These are phyloP conservation scores for Leucozona laternaria DNA, from an alignment of 2,888 invertebrate genomes.

Conservation along the genomic window DNA sequence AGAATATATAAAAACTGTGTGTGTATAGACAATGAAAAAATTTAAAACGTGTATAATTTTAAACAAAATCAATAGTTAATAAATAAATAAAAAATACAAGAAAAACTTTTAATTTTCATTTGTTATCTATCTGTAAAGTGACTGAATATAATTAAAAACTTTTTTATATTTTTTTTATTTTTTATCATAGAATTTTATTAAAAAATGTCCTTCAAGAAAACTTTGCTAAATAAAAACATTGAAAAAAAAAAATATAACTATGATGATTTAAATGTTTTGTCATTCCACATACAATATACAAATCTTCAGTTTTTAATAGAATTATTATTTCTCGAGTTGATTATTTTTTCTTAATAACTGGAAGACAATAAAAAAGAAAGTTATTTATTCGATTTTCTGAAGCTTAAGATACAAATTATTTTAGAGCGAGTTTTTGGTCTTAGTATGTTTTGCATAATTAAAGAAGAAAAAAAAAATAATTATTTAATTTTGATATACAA, in stretches of 20 bases:
- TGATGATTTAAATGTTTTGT: not conserved
- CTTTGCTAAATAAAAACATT: no score
- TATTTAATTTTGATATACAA: no score
- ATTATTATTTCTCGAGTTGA: not conserved
- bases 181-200: not conserved
- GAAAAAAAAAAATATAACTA: not conserved
- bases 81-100: conserved; percentile 28
- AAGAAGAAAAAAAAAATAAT: no score
- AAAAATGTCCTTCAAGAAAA: not conserved
- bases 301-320: not conserved
- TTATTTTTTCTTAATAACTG: conserved; percentile 26
- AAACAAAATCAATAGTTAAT: conserved; percentile 24
- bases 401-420: no score
- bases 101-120: conserved; percentile 38
- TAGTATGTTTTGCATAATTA: no score
- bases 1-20: conserved; percentile 14
- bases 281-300: no score
- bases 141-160: conserved; percentile 64
- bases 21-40: conserved; percentile 44
- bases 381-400: not conserved
- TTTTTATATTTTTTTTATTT: conserved; percentile 1
- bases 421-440: no score
- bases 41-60: not conserved
- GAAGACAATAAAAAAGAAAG: conserved; percentile 61
- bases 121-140: conserved; percentile 50